Conservation (phyloP, 2,888 invertebrate genomes). For the Nymphalis urticae region DNA sequence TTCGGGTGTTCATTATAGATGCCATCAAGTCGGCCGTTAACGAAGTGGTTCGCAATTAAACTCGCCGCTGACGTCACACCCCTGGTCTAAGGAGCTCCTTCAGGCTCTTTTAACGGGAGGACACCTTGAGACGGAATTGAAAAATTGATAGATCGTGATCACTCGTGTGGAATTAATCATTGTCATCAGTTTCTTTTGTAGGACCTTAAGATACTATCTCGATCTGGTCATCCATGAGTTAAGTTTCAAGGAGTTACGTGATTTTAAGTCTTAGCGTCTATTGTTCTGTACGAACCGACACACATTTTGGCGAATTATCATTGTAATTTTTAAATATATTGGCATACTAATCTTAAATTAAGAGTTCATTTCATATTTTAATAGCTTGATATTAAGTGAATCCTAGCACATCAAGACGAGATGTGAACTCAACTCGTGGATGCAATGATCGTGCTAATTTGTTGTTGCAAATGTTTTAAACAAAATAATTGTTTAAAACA, state of each 20-base stretch:
- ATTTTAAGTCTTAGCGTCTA: no score
- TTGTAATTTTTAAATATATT: no score
- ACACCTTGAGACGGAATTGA: conserved; percentile 71
- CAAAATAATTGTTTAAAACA: no score
- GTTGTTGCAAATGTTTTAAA: no score
- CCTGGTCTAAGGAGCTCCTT: conserved; percentile 58
- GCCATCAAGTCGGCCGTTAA: conserved; percentile 79
- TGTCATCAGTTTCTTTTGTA: conserved; percentile 38
- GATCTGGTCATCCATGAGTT: not conserved
- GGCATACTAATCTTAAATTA: no score
- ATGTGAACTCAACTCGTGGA: no score
- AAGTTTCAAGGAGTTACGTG: not conserved
- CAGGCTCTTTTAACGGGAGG: conserved; percentile 61
- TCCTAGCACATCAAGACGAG: no score
- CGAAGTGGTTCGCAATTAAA: conserved; percentile 81
- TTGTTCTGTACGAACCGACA: no score
- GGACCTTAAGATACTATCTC: not conserved
- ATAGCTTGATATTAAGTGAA: no score
- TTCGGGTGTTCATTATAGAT: conserved; percentile 81
- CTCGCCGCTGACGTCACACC: conserved; percentile 79
- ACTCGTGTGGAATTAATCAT: conserved; percentile 46
- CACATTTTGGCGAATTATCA: no score
- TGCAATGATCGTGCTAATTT: no score
- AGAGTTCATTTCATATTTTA: no score
- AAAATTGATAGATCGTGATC: conserved; percentile 69